Evolutionary conservation across 2,888 invertebrate genomes (phyloP).

Genomic region (Athalia cordata): DNA sequence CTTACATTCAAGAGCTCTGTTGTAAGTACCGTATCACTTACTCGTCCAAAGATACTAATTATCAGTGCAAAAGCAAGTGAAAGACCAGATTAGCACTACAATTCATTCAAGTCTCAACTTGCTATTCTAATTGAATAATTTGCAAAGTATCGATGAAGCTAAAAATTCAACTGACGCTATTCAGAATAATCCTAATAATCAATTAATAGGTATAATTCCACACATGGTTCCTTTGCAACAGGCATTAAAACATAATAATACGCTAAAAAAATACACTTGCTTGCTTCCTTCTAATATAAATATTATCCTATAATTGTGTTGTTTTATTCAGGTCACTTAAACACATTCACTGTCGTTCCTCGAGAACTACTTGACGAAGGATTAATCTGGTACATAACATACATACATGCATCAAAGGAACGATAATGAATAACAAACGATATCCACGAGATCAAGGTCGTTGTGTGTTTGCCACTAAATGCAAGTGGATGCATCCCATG

Average conservation of each 20-base stretch:
- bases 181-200: too few relatives aligned
- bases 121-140: too few relatives aligned
- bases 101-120: too few relatives aligned
- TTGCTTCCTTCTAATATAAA: slow-evolving; percentile 53
- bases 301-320: slow-evolving; percentile 69
- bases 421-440: slow-evolving; percentile 72
- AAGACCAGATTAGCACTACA: too few relatives aligned
- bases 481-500: slow-evolving; percentile 73
- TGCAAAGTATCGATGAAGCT: too few relatives aligned
- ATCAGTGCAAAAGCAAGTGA: too few relatives aligned
- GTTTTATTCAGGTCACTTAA: slow-evolving; percentile 74
- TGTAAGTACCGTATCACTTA: too few relatives aligned
- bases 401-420: slow-evolving; percentile 67
- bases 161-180: too few relatives aligned
- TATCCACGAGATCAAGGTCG: slow-evolving; percentile 74
- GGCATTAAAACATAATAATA: slow-evolving; percentile 8
- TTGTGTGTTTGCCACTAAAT: slow-evolving; percentile 74
- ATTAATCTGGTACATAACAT: slow-evolving; percentile 63
- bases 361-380: slow-evolving; percentile 71
- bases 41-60: too few relatives aligned
- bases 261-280: slow-evolving; percentile 14
- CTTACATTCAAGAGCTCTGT: too few relatives aligned
- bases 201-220: too few relatives aligned
- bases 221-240: too few relatives aligned
- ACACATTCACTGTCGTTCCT: slow-evolving; percentile 73